These are phyloP conservation scores for Hirtodrosophila alboralis DNA, from an alignment of 2,888 invertebrate genomes.

Conservation along the genomic window DNA sequence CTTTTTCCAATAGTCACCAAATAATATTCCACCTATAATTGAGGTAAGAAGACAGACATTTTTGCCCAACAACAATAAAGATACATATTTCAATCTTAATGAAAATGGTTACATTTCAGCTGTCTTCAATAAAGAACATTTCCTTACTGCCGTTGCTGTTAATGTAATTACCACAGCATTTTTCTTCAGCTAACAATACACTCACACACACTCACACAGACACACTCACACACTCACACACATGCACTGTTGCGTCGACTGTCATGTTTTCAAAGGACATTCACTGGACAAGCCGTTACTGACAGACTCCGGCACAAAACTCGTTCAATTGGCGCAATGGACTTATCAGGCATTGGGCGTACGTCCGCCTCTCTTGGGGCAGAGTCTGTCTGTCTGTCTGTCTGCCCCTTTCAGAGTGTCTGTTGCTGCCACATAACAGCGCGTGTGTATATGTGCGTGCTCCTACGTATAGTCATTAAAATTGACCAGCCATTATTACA, in stretches of 20 bases:
- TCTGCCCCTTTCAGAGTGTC: conserved; percentile 14
- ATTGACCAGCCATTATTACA: conserved; percentile 77
- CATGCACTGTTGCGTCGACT: conserved; percentile 11
- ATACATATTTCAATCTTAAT: conserved; percentile 76
- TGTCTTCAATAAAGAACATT: conserved; percentile 67
- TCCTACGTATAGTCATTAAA: conserved; percentile 75
- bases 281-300: conserved; percentile 42
- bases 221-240: conserved; percentile 2
- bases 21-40: background rate
- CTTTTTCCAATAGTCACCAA: background rate
- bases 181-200: conserved; percentile 47
- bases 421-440: conserved; percentile 21
- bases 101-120: conserved; percentile 74
- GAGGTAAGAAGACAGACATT: too few species aligned
- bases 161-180: conserved; percentile 79
- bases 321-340: conserved; percentile 62
- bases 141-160: conserved; percentile 59
- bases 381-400: background rate
- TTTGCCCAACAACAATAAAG: conserved; percentile 31
- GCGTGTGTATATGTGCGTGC: conserved; percentile 51
- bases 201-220: conserved; percentile 15
- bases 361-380: conserved; percentile 13
- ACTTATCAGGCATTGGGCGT: conserved; percentile 42
- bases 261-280: conserved; percentile 33
- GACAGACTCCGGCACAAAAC: conserved; percentile 42